Conservation (phyloP, 2,888 invertebrate species). For the Antheraea assamensis region DNA sequence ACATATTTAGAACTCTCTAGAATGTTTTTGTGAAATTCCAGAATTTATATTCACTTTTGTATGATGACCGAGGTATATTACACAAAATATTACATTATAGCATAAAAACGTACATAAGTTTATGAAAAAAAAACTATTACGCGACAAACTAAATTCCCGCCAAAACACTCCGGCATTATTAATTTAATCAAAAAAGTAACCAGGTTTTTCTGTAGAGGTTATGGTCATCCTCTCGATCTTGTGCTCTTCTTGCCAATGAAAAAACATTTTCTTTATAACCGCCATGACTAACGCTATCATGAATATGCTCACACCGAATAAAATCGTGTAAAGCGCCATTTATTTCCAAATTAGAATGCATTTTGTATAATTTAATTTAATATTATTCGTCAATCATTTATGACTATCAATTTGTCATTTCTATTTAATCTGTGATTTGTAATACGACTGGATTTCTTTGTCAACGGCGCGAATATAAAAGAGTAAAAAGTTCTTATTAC, state of each 20-base stretch:
- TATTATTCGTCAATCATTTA: not conserved
- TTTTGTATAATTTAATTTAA: constrained; percentile 19
- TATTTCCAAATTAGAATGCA: constrained; percentile 23
- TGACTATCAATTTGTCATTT: not conserved
- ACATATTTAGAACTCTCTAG: too few relatives aligned
- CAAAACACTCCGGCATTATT: too few relatives aligned
- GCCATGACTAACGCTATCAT: constrained; percentile 72
- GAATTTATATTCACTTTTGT: too few relatives aligned
- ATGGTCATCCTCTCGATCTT: constrained; percentile 58
- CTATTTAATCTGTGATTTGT: not conserved
- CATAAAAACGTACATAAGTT: too few relatives aligned
- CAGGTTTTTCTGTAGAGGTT: constrained; percentile 55
- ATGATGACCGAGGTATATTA: too few relatives aligned
- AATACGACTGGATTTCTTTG: not conserved
- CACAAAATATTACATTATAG: too few relatives aligned
- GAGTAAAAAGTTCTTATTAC: not conserved
- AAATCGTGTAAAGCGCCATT: constrained; percentile 75
- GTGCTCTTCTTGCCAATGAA: constrained; percentile 71
- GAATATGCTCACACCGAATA: constrained; percentile 73
- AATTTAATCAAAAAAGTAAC: constrained; percentile 39
- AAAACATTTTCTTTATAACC: constrained; percentile 73
- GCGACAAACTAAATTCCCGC: too few relatives aligned
- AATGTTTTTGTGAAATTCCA: too few relatives aligned
- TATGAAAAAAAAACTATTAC: too few relatives aligned
- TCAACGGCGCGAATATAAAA: not conserved